phyloP scores from a whole-genome alignment of 2,797 vertebrate genomes.

The Xiphorhynchus erythropygius region DNA sequence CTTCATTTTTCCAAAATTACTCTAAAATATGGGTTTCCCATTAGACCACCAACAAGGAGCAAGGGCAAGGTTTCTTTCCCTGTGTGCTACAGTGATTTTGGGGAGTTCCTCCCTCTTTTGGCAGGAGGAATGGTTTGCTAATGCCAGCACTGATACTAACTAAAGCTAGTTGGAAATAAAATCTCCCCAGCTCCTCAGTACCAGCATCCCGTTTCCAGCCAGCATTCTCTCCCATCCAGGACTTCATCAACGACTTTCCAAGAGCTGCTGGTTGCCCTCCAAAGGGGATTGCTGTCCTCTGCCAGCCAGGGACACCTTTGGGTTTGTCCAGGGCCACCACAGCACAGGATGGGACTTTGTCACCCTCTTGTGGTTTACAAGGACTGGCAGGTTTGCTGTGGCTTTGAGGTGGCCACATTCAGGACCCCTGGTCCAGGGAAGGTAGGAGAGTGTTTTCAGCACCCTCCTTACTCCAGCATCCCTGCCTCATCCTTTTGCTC shows the following conservation, averaged over 20 bases:
- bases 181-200: not conserved
- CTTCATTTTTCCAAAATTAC: not conserved
- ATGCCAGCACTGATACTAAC: not conserved
- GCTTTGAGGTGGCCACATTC: not conserved
- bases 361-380: constrained; percentile 62
- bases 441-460: not conserved
- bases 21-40: not conserved
- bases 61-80: not conserved
- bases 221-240: not conserved
- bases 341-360: constrained; percentile 48
- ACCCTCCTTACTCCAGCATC: not conserved
- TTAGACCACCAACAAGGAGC: not conserved
- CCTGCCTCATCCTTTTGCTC: not conserved
- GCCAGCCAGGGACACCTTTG: not conserved
- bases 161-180: not conserved
- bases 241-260: not conserved
- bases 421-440: not conserved
- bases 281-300: not conserved
- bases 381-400: constrained; percentile 8
- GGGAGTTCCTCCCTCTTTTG: not conserved
- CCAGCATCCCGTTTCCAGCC: not conserved
- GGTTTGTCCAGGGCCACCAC: constrained; percentile 19
- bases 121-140: not conserved
- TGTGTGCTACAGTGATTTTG: not conserved
- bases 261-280: not conserved